Evolutionary conservation across 2,113 vertebrate genomes (phyloP).

Genomic region (Orthonyx spaldingii): DNA sequence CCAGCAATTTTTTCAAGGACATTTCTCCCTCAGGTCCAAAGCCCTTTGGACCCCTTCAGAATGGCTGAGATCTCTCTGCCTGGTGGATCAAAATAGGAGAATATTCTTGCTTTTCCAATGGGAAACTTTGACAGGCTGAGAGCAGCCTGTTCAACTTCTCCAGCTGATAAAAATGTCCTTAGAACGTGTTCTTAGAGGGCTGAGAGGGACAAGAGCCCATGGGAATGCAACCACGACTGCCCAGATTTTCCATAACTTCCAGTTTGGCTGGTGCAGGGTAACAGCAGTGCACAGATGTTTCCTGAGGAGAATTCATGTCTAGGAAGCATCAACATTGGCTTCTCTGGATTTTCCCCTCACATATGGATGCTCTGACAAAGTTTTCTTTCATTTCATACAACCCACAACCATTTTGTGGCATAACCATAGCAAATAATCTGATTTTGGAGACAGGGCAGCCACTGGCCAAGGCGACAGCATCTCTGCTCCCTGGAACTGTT

Average conservation of each 20-base stretch:
- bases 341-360: neutral
- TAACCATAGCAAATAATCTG: neutral
- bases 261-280: neutral
- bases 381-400: neutral
- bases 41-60: neutral
- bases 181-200: neutral
- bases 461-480: neutral
- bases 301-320: neutral
- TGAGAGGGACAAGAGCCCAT: neutral
- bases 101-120: neutral
- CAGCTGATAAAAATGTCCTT: neutral
- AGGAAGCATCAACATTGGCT: neutral
- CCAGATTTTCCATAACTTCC: neutral
- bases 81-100: neutral
- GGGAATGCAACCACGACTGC: neutral
- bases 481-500: neutral
- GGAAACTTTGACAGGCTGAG: neutral
- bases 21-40: neutral
- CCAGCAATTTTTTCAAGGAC: neutral
- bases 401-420: neutral
- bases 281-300: neutral
- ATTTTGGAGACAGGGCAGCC: neutral
- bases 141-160: neutral
- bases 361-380: rapidly evolving
- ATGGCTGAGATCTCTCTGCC: neutral